Base-by-base conservation (phyloP, 2,113 vertebrate species). In the Tapirus terrestris region DNA sequence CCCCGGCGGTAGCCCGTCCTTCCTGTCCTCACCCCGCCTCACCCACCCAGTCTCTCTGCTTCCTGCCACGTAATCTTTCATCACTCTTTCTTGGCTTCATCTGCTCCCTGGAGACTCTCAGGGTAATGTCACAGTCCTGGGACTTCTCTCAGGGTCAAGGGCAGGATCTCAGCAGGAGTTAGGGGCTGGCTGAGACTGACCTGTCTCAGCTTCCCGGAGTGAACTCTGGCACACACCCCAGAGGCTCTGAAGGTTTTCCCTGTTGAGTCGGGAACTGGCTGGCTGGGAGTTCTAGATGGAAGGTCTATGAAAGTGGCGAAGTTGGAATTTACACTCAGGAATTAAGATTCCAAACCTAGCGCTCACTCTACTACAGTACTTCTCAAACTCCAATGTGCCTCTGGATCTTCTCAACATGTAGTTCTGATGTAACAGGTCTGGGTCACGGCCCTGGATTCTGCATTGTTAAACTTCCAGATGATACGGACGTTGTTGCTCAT, bases 401-500 rank as follows among this genome's bases (percentile, higher is more conserved):
- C 63, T 3, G 43, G 43, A 17, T 4, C 48, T 79, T 56, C 27
- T 36, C 20, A 33, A 39, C 16, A 2, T 3, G 10, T 3, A n/a
- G 43, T 43, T 72, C 31, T 73, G 21, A 60, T 10, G n/a, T 12
- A 36, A 14, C 7, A 43, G 21, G 31, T 72, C 68, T n/a, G 18
- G 53, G 56, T 1, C 6, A 21, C 45, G 8, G 73, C 67, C 63
- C 70, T n/a, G 17, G 43, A 33, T 13, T 27, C 67, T 45, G 60
- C 9, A 6, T 51, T 48, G 70, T 56, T 77, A 51, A 58, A 48
- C 21, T 83, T 29, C 88, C 60, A 23, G 60, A 70, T 21, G 43
- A 12, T 36, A 6, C 0, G 0, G 58, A 2, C 8, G 23, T 36
- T 31, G n/a, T 75, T 63, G 31, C 27, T n/a, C 20, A 0, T 6